Evolutionary conservation across 2,113 vertebrate genomes (phyloP).

Genomic region (Podarcis cretensis): DNA sequence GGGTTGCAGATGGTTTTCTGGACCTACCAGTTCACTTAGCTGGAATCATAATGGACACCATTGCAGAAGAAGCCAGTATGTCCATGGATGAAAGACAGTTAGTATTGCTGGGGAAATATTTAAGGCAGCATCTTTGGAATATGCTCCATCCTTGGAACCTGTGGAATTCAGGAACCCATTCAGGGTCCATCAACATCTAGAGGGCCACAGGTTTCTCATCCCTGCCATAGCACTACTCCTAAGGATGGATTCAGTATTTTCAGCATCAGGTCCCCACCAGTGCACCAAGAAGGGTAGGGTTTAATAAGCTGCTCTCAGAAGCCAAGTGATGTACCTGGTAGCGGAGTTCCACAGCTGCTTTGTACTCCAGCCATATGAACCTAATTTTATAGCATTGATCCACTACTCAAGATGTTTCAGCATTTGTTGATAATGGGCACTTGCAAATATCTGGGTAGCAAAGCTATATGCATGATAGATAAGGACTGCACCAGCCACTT

Average conservation of each 20-base stretch:
- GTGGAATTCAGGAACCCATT: neutral
- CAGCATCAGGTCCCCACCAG: neutral
- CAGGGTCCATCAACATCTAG: no score
- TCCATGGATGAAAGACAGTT: neutral
- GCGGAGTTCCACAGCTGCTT: neutral
- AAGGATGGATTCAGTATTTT: neutral
- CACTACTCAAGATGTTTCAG: neutral
- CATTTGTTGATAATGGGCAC: no score
- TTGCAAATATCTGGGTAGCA: no score
- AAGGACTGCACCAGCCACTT: neutral
- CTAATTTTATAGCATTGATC: neutral
- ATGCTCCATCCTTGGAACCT: neutral
- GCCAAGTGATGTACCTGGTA: neutral
- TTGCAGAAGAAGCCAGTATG: neutral
- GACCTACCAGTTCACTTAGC: neutral
- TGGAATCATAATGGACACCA: neutral
- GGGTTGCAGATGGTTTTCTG: neutral
- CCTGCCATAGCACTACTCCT: no score
- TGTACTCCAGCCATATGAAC: neutral
- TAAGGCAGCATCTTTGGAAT: neutral
- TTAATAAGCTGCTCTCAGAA: neutral
- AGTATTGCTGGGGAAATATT: neutral
- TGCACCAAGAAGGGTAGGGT: neutral
- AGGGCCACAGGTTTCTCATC: no score
- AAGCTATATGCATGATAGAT: no score